Conservation (phyloP, 2,797 vertebrate species). For the Rhinophrynus dorsalis region DNA sequence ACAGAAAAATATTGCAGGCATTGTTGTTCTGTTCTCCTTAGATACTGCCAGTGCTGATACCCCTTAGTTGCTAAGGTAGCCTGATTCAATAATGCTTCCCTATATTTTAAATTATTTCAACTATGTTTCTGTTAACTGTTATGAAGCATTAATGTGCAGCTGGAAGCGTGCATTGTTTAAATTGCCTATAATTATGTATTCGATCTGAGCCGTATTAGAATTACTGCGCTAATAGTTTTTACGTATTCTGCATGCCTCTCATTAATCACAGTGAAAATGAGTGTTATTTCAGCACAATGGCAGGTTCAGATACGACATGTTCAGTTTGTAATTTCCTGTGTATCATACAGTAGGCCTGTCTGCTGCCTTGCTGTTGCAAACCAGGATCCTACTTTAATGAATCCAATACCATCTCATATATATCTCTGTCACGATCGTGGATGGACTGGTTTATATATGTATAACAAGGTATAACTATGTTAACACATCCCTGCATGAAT, state of each 20-base stretch:
- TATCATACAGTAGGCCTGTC: background rate
- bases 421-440: background rate
- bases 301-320: background rate
- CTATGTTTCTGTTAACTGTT: no score
- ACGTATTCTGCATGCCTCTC: background rate
- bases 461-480: background rate
- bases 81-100: no score
- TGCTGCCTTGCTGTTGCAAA: background rate
- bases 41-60: no score
- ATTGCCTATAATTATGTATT: background rate
- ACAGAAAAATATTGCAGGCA: no score
- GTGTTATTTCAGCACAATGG: background rate
- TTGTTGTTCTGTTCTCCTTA: no score
- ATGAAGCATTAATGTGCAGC: background rate
- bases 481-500: background rate
- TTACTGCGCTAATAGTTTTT: no score
- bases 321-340: slow-evolving; percentile 10
- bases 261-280: slow-evolving; percentile 7
- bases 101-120: no score
- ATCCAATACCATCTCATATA: background rate
- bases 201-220: background rate
- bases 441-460: background rate
- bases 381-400: slow-evolving; percentile 4
- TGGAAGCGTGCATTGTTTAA: background rate
- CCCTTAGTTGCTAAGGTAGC: no score